A percentile compares a stretch with the other conserved stretches of the same genome.
These are phyloP conservation scores for Drosophila heteroneura DNA, from an alignment of 2,888 invertebrate species.

Conservation along the genomic window DNA sequence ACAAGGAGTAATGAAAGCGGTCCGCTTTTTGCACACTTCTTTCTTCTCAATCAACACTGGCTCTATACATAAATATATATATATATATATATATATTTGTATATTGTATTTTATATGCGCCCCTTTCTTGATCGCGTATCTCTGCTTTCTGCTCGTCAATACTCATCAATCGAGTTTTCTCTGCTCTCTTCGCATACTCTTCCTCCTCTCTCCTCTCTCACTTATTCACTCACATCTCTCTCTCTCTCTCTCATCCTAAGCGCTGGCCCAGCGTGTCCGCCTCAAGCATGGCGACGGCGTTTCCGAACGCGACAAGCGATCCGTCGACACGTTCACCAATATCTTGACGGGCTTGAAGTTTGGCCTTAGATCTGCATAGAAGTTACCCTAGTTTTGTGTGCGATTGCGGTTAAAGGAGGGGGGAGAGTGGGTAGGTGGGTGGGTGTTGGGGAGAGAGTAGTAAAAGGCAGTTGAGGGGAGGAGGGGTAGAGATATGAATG, in stretches of 20 bases:
- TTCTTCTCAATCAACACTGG: conserved; percentile 17
- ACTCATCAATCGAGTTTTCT: not conserved
- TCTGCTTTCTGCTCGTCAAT: conserved; percentile 21
- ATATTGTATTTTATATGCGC: not conserved
- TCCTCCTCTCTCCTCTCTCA: conserved; percentile 1
- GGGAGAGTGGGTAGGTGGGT: not conserved
- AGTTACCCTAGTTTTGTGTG: conserved; percentile 55
- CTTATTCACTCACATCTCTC: not conserved
- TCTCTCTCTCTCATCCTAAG: conserved; percentile 13
- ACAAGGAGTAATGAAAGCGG: conserved; percentile 33
- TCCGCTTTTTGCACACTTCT: conserved; percentile 26
- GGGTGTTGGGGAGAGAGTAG: conserved; percentile 10
- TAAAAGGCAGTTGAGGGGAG: conserved; percentile 33
- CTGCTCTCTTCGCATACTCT: conserved; percentile 11
- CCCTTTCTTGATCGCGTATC: conserved; percentile 18
- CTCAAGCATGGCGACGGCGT: conserved; percentile 1
- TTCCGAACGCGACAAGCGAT: not conserved
- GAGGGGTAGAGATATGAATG: conserved; percentile 51
- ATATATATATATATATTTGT: conserved; percentile 5
- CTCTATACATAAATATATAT: conserved; percentile 13
- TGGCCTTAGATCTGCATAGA: conserved; percentile 55
- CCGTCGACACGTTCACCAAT: conserved; percentile 9
- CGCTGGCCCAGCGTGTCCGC: conserved; percentile 34
- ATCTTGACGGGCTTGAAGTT: conserved; percentile 34
- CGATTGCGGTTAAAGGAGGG: not conserved